Evolutionary conservation across 2,888 invertebrate genomes (phyloP).

Genomic region (Eristalis tenax): DNA sequence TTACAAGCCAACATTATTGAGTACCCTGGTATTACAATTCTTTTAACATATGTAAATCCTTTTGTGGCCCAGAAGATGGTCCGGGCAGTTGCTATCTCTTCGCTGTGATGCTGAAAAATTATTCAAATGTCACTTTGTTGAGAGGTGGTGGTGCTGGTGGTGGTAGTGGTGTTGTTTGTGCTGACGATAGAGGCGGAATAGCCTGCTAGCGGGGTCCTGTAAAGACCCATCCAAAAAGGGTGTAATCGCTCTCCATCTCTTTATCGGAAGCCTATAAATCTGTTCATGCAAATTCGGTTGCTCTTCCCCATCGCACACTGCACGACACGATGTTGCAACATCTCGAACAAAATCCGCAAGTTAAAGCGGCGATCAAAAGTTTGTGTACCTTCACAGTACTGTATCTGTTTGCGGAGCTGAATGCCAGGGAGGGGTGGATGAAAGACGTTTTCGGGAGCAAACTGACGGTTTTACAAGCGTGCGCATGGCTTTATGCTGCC

Average conservation of each 20-base stretch:
- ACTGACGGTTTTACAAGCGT: conserved; percentile 67
- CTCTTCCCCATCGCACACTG: conserved; percentile 39
- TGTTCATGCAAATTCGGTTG: conserved; percentile 69
- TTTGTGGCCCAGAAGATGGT: conserved; percentile 53
- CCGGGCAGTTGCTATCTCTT: conserved; percentile 52
- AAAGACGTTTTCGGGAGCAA: conserved; percentile 35
- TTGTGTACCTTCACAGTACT: not conserved
- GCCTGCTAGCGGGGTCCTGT: conserved; percentile 15
- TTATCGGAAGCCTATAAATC: conserved; percentile 73
- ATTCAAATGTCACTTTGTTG: conserved; percentile 69
- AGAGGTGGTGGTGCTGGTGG: conserved; percentile 10
- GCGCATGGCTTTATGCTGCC: conserved; percentile 41
- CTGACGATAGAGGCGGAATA: not conserved
- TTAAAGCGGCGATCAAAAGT: conserved; percentile 43
- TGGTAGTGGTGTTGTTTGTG: not conserved
- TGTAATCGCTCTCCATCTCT: conserved; percentile 73
- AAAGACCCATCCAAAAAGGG: conserved; percentile 71
- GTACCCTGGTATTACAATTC: conserved; percentile 72
- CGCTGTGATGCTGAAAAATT: conserved; percentile 64
- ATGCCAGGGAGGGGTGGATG: not conserved
- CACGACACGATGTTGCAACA: conserved; percentile 59
- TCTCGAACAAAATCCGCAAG: conserved; percentile 15
- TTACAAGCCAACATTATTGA: conserved; percentile 69
- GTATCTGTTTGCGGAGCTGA: conserved; percentile 25
- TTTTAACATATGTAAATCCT: conserved; percentile 72